These are phyloP conservation scores for Drosophila putrida DNA, from an alignment of 2,888 invertebrate genomes.

Conservation along the genomic window DNA sequence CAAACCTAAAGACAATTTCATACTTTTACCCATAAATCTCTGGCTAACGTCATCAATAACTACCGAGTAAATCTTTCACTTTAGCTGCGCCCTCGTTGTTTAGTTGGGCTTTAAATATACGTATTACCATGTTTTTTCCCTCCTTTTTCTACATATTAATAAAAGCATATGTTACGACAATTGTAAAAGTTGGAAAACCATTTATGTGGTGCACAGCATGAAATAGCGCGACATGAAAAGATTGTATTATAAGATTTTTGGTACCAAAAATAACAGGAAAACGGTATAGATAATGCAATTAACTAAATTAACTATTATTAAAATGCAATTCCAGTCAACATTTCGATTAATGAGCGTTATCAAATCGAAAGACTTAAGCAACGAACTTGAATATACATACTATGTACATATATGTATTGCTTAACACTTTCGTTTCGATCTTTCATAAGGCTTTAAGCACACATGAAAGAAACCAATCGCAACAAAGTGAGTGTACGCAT, in stretches of 20 bases:
- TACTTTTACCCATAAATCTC: conserved; percentile 51
- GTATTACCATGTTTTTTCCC: neutral
- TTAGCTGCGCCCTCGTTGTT: conserved; percentile 14
- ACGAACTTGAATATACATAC: conserved; percentile 35
- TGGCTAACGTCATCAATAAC: conserved; percentile 24
- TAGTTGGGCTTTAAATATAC: neutral
- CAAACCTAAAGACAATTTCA: neutral
- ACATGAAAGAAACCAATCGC: conserved; percentile 2
- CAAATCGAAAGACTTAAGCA: conserved; percentile 52
- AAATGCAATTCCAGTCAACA: conserved; percentile 1
- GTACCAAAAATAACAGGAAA: conserved; percentile 8
- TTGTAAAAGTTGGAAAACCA: conserved; percentile 40
- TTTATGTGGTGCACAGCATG: conserved; percentile 48
- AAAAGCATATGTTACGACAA: conserved; percentile 1
- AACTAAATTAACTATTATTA: conserved; percentile 21
- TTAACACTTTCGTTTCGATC: conserved; percentile 38
- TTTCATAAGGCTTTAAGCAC: conserved; percentile 33
- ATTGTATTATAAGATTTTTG: conserved; percentile 31
- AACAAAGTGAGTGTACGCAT: conserved; percentile 42
- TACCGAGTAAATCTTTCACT: conserved; percentile 45
- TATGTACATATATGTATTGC: conserved; percentile 1
- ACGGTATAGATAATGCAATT: neutral
- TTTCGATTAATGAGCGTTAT: conserved; percentile 8
- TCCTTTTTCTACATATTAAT: neutral
- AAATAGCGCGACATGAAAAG: conserved; percentile 22